Base-by-base conservation (phyloP, 1,140 invertebrate species). In the Microvelia longipes region DNA sequence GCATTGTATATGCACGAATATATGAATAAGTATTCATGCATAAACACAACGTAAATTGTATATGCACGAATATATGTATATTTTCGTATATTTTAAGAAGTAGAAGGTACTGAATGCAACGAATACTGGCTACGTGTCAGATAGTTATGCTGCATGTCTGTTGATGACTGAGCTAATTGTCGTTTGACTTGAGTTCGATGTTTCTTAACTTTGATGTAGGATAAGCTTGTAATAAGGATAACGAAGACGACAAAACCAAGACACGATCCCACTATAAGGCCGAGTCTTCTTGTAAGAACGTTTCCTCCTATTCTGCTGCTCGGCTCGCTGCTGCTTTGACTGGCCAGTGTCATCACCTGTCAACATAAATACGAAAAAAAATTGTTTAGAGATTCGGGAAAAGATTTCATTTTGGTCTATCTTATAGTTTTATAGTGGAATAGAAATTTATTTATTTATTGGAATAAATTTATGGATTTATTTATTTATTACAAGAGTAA, bases 231-330 rank as follows among this genome's bases (percentile, higher is more conserved):
- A 1, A 92, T 87, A 70, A 93, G 81, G 0, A 92, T 85, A 24
- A 94, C 82, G 75, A 94, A 92, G 5, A 93, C 89, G 25, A 92
- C 85, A 75, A 91, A 89, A 69, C 90, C 91, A 84, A 93, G 87
- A 72, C 88, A 90, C 75, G 88, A 89, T 35, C 91, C 91, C 2
- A 93, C 87, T 68, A 93, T 91, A 50, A 94, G 83, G 25, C 91
- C 91, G 24, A 94, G 79, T 69, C 91, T 82, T 50, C 90, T 82
- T 0, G 90, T 90, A 11, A 92, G 79, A 69, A 92, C 86, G 26
- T 74, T 82, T 29, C 86, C 84, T 68, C 87, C 86, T 19, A 86
- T 83, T n/a, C 87, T 81, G 1, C 85, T 83, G 68, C 71, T 69
- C 26, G 30, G 68, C 87, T 83, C 78, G 1, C 81, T 80, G 27